Percentiles rank a stretch among this genome's conserved stretches.
These are phyloP conservation scores for Caenorhabditis sulstoni DNA, from an alignment of 2,888 invertebrate genomes.

Conservation along the genomic window DNA sequence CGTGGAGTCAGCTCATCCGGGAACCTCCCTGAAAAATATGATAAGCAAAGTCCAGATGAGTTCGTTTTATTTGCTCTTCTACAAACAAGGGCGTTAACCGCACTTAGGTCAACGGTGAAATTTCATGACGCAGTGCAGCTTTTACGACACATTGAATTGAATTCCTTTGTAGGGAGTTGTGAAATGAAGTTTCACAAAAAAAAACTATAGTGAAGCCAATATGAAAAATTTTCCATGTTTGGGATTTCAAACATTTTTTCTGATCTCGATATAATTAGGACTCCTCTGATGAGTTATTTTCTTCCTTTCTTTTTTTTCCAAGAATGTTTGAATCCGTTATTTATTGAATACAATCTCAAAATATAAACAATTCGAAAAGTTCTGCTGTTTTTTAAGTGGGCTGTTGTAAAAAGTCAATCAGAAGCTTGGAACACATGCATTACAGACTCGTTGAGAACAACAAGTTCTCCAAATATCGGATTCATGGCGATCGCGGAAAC, in stretches of 20 bases:
- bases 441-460: background rate
- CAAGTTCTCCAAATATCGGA: background rate
- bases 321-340: no score
- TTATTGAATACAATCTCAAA: no score
- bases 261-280: no score
- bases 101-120: constrained; percentile 10
- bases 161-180: background rate
- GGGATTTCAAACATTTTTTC: no score
- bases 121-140: constrained; percentile 17
- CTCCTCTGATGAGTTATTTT: no score
- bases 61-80: constrained; percentile 8
- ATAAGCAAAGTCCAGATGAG: constrained; percentile 15
- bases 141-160: constrained; percentile 25
- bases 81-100: constrained; percentile 23
- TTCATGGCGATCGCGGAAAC: constrained; percentile 18
- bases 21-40: constrained; percentile 48
- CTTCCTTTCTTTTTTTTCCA: no score
- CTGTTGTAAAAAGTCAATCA: no score
- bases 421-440: constrained; percentile 9
- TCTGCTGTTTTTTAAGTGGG: no score
- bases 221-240: no score
- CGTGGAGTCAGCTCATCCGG: constrained; percentile 42
- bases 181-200: background rate
- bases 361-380: no score
- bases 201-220: no score